Percentiles rank a stretch among this genome's conserved stretches.
phyloP scores from a whole-genome alignment of 2,888 invertebrate genomes.

The Acleris cristana region DNA sequence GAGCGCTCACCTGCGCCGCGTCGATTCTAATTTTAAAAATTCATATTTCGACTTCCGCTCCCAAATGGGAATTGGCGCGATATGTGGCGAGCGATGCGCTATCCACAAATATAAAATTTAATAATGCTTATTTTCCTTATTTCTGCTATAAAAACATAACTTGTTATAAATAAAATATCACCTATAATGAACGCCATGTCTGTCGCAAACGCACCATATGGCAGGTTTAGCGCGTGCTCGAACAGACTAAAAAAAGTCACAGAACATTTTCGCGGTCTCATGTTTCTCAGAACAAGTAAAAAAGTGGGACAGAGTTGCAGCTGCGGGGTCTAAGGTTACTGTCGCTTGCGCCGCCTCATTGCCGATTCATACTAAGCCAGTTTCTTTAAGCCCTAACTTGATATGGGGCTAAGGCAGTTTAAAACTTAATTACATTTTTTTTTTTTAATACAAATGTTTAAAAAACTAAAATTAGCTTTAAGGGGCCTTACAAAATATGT shows the following conservation, averaged over 20 bases:
- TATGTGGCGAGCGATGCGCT: constrained; percentile 53
- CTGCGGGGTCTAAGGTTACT: constrained; percentile 78
- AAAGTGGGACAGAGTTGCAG: constrained; percentile 62
- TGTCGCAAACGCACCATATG: constrained; percentile 72
- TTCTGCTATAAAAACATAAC: background rate
- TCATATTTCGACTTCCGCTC: constrained; percentile 81
- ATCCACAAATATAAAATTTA: constrained; percentile 36
- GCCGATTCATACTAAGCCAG: constrained; percentile 21
- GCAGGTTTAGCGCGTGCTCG: constrained; percentile 74
- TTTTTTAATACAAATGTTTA: background rate
- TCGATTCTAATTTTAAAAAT: constrained; percentile 79
- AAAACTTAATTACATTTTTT: background rate
- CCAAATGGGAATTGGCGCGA: constrained; percentile 78
- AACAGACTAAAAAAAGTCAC: constrained; percentile 55
- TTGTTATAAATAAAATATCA: background rate
- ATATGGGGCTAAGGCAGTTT: background rate
- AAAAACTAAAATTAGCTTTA: too few species aligned
- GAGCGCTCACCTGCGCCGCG: constrained; percentile 74
- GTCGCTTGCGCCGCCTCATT: constrained; percentile 56
- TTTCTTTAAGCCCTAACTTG: background rate
- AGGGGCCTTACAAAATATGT: too few species aligned
- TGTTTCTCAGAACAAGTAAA: constrained; percentile 71
- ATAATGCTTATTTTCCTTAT: background rate
- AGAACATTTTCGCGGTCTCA: constrained; percentile 71
- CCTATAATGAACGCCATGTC: constrained; percentile 17